phyloP scores from a whole-genome alignment of 1,140 invertebrate genomes.

The Euborellia annulipes region DNA sequence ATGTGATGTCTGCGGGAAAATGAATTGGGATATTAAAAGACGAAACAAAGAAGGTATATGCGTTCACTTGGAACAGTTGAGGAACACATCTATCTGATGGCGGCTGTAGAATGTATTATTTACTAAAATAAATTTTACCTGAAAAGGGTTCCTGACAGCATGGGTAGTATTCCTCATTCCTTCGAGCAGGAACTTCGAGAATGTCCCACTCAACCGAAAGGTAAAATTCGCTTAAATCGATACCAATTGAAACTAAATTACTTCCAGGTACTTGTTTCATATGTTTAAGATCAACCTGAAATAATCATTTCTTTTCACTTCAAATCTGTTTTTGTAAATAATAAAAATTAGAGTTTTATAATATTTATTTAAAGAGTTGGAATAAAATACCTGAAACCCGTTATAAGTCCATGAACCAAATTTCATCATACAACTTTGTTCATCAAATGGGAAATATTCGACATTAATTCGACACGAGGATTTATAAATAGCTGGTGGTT shows the following conservation, averaged over 20 bases:
- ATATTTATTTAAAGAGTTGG: no score
- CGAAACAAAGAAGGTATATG: no score
- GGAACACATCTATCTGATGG: no score
- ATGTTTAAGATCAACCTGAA: conserved; percentile 70
- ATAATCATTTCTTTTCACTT: neutral
- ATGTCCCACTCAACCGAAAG: conserved; percentile 94
- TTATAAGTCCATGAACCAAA: conserved; percentile 95
- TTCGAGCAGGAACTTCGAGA: conserved; percentile 64
- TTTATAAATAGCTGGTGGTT: conserved; percentile 97
- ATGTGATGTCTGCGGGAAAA: conserved; percentile 68
- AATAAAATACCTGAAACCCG: conserved; percentile 51
- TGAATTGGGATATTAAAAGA: no score
- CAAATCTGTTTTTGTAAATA: no score
- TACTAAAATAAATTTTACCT: conserved; percentile 31
- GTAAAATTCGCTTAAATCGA: conserved; percentile 82
- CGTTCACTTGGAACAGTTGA: no score
- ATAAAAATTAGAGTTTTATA: no score
- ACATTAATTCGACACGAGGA: conserved; percentile 92
- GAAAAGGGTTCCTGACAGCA: conserved; percentile 61
- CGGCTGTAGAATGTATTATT: no score
- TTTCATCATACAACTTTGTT: conserved; percentile 87
- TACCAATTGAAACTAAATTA: conserved; percentile 67
- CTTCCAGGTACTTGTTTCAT: conserved; percentile 59
- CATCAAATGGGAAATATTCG: conserved; percentile 90
- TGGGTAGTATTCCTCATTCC: conserved; percentile 87